Conservation (phyloP, 2,888 invertebrate genomes). For the Callyntrura guangdongensis region DNA sequence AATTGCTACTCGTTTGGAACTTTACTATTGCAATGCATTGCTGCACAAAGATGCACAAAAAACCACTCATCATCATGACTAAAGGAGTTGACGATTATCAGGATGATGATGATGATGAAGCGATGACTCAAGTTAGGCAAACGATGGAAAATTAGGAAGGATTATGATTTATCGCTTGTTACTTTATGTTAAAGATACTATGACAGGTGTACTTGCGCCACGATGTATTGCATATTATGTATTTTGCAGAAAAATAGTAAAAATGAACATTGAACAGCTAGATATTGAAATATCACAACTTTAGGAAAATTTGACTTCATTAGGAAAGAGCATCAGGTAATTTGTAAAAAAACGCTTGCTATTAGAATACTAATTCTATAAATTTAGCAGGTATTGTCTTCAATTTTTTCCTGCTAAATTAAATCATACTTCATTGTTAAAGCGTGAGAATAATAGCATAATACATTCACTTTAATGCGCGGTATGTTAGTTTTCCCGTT, state of each 20-base stretch:
- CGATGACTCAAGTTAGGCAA: constrained; percentile 33
- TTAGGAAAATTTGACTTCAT: too few species aligned
- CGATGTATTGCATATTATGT: too few species aligned
- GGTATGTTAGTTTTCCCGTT: too few species aligned
- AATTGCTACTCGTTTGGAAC: constrained; percentile 69
- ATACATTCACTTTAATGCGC: too few species aligned
- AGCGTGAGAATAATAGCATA: too few species aligned
- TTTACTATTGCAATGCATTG: constrained; percentile 52
- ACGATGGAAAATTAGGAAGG: constrained; percentile 25
- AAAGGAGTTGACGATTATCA: neutral
- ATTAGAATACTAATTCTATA: too few species aligned
- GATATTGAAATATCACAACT: too few species aligned
- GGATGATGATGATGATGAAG: constrained; percentile 23
- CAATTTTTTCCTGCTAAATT: neutral
- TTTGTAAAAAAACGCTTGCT: too few species aligned
- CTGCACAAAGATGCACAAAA: constrained; percentile 12
- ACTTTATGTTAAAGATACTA: neutral
- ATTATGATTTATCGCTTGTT: constrained; percentile 19
- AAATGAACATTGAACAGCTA: neutral
- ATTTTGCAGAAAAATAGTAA: neutral
- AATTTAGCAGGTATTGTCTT: too few species aligned
- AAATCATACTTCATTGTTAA: too few species aligned
- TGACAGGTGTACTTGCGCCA: neutral
- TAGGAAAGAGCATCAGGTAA: too few species aligned
- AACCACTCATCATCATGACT: constrained; percentile 34